Base-by-base conservation (phyloP, 2,113 vertebrate genomes). In the Dascyllus trimaculatus region DNA sequence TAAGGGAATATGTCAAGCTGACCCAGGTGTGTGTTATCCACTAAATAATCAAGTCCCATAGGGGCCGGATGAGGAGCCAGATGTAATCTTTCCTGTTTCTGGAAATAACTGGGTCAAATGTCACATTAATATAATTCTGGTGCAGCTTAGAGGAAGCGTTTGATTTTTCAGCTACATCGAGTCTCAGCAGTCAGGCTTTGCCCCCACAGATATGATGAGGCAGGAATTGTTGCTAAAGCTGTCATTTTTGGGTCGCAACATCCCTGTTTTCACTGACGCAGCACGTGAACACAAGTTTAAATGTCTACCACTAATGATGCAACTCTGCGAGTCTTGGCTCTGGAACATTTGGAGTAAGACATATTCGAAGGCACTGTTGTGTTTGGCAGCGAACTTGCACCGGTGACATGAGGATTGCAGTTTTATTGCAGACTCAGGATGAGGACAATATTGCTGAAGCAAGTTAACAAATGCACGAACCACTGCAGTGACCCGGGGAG, bases 371-470 rank as follows among this genome's bases (percentile, higher is more conserved):
- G 14, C 17, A 18, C 18, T 63, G 58, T 17, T 38, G 49, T 56
- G 19, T 57, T 51, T 62, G 51, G 49, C 43, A 69, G 4, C 19
- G 4, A 21, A 35, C 53, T 59, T 29, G 21, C 18, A 58, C 45
- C 25, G 24, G 49, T 57, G 26, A 63, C 18, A 46, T 64, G 24
- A 77, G 64, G 51, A 67, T 51, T 64, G 46, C 18, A 29, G 48
- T 38, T 73, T 49, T 72, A 45, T 46, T 64, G 48, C 24, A 56
- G 38, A 69, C 29, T 70, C 67, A 58, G 25, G 60, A 43, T 66
- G 60, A 59, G 35, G 14, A 15, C 64, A 65, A 51, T 38, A 57
- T 43, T 56, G 58, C 22, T 56, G 25, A 35, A 68, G 61, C 54
- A 63, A 40, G 22, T 64, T 72, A 46, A 59, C 45, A 68, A 32